These are phyloP conservation scores for Iguana delicatissima DNA, from an alignment of 2,797 vertebrate species.

Conservation along the genomic window DNA sequence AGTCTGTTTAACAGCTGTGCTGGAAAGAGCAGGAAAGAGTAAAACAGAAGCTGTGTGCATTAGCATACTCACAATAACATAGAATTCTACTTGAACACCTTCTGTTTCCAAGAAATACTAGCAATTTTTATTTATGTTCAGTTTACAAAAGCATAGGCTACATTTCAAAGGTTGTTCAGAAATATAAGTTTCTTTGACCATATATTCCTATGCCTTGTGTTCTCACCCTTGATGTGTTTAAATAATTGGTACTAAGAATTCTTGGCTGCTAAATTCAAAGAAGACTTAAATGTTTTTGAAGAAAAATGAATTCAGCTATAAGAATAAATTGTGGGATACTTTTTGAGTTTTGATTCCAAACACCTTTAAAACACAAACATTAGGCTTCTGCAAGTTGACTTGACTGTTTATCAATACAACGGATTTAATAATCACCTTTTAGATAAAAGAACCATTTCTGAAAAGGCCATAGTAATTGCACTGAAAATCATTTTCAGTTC, in stretches of 20 bases:
- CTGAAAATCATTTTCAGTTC: neutral
- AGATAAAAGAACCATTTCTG: rapidly evolving
- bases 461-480: conserved; percentile 28
- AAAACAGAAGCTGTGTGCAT: too few relatives aligned
- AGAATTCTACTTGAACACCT: neutral
- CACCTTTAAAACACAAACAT: conserved; percentile 5
- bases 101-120: neutral
- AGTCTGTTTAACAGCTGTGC: too few relatives aligned
- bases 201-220: neutral
- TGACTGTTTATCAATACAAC: neutral
- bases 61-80: neutral
- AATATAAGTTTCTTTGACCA: neutral
- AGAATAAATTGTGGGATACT: neutral
- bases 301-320: conserved; percentile 16
- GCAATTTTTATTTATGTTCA: neutral
- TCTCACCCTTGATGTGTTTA: neutral
- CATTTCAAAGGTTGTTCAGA: rapidly evolving
- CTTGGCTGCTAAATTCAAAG: neutral
- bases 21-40: too few relatives aligned
- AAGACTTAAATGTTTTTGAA: neutral
- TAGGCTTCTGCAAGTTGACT: neutral
- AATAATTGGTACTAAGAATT: neutral
- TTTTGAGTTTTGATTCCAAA: neutral
- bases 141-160: neutral
- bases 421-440: neutral